These are phyloP conservation scores for Danaus melanippus DNA, from an alignment of 1,140 invertebrate genomes.

Conservation along the genomic window DNA sequence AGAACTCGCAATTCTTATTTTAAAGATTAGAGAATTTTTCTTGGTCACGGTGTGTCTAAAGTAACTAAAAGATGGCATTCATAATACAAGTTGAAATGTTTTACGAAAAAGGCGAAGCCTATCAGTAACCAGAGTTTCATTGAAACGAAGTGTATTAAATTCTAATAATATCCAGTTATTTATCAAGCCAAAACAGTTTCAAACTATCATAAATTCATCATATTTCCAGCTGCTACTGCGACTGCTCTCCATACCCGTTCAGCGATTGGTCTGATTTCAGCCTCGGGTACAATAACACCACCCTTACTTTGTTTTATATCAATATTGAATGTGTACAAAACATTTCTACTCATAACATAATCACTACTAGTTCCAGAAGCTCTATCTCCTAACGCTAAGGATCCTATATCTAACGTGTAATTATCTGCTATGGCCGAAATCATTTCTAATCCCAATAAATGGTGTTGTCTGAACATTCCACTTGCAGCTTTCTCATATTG, in stretches of 20 bases:
- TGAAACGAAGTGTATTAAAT: too few species aligned
- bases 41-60: too few species aligned
- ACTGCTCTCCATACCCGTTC: slow-evolving; percentile 47
- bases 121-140: too few species aligned
- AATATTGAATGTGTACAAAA: slow-evolving; percentile 43
- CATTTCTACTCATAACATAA: slow-evolving; percentile 33
- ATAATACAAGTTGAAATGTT: too few species aligned
- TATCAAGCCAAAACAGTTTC: too few species aligned
- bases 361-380: slow-evolving; percentile 47
- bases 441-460: slow-evolving; percentile 40
- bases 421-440: slow-evolving; percentile 27
- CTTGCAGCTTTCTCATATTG: slow-evolving; percentile 50
- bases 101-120: too few species aligned
- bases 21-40: too few species aligned
- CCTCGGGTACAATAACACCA: slow-evolving; percentile 37
- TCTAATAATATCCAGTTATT: too few species aligned
- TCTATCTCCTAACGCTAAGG: slow-evolving; percentile 35
- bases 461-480: slow-evolving; percentile 48
- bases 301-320: slow-evolving; percentile 32
- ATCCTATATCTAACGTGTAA: slow-evolving; percentile 35
- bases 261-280: slow-evolving; percentile 33
- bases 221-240: slow-evolving; percentile 28
- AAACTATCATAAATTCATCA: slow-evolving; percentile 3
- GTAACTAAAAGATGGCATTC: too few species aligned
- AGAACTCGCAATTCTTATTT: too few species aligned